Evolutionary conservation across 2,797 vertebrate genomes (phyloP).

Genomic region (Aselliscus stoliczkanus): DNA sequence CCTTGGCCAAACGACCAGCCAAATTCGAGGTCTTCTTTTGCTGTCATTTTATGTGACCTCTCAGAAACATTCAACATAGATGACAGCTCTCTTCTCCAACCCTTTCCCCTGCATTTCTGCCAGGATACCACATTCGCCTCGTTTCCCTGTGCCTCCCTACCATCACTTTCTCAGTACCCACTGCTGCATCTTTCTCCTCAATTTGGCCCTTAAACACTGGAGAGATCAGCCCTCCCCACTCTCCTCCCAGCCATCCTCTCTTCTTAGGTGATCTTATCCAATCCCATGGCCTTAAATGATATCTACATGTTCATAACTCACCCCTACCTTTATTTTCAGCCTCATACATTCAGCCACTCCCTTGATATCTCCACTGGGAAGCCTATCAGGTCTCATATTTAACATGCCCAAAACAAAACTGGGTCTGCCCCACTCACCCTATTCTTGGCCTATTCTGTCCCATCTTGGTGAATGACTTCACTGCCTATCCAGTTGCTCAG

Average conservation of each 20-base stretch:
- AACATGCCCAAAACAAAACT: not conserved
- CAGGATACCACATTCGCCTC: fast-evolving
- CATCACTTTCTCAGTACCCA: not conserved
- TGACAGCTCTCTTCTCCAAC: not conserved
- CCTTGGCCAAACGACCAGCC: not conserved
- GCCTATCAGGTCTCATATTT: not conserved
- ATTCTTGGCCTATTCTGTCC: not conserved
- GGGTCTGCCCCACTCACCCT: not conserved
- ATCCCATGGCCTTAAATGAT: not conserved
- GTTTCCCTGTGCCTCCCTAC: not conserved
- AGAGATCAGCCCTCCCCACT: not conserved
- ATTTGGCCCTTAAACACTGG: not conserved
- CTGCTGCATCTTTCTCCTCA: not conserved
- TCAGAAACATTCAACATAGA: not conserved
- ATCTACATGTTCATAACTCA: not conserved
- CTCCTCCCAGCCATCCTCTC: not conserved
- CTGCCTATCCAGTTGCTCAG: not conserved
- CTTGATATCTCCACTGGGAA: not conserved
- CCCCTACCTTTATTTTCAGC: not conserved
- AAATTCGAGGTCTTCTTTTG: not conserved
- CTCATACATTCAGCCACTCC: not conserved
- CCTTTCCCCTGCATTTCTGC: not conserved
- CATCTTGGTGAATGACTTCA: not conserved
- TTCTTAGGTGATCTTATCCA: not conserved
- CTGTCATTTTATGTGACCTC: not conserved